Conservation (phyloP, 2,113 vertebrate species). For the Malurus elegans region DNA sequence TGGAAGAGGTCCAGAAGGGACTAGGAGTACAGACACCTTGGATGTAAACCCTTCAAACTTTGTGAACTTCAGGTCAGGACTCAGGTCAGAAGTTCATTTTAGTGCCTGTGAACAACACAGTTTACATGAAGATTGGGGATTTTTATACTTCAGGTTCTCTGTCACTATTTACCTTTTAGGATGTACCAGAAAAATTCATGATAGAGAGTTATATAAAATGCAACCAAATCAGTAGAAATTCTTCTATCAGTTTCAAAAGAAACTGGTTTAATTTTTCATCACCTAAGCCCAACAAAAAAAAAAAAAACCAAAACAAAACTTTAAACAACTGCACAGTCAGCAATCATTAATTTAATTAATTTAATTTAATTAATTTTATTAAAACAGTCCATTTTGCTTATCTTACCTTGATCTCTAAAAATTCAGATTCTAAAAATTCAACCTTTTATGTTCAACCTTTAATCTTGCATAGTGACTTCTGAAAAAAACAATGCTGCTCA, state of each 20-base stretch:
- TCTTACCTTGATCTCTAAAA: neutral
- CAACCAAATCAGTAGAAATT: neutral
- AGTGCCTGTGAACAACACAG: neutral
- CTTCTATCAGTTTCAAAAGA: neutral
- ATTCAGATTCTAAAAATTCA: neutral
- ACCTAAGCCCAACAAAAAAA: neutral
- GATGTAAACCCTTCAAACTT: neutral
- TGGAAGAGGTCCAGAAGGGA: neutral
- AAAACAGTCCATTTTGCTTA: neutral
- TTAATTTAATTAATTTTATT: neutral
- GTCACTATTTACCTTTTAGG: neutral
- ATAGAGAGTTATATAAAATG: neutral
- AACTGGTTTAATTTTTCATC: neutral
- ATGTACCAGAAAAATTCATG: neutral
- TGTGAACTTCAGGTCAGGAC: neutral
- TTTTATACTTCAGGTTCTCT: neutral
- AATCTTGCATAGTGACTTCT: neutral
- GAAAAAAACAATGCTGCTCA: neutral
- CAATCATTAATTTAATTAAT: neutral
- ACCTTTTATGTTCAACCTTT: neutral
- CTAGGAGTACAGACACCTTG: neutral
- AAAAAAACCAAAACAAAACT: neutral
- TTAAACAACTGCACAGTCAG: neutral
- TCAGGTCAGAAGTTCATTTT: neutral
- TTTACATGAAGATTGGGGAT: neutral